Percentiles rank a stretch among this genome's conserved stretches.
phyloP scores from a whole-genome alignment of 2,888 invertebrate genomes.

The Monopis laevigella region DNA sequence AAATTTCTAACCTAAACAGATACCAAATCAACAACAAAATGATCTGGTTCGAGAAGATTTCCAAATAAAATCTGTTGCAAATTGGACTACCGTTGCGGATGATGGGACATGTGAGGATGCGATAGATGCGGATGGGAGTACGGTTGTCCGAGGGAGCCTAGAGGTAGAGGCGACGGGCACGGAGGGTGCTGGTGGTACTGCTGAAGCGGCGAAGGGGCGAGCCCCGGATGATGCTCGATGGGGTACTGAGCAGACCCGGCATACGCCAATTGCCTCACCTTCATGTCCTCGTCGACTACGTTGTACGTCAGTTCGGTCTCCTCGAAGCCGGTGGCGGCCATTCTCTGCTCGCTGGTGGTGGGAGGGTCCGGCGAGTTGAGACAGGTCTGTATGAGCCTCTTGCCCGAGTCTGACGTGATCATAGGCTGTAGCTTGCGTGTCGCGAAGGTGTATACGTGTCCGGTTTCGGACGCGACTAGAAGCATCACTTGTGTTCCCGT shows the following conservation, averaged over 20 bases:
- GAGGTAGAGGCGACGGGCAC: constrained; percentile 79
- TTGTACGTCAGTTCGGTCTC: constrained; percentile 98
- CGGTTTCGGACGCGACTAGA: constrained; percentile 97
- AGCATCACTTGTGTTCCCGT: constrained; percentile 99
- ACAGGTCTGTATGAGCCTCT: constrained; percentile 98
- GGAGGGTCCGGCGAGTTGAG: constrained; percentile 96
- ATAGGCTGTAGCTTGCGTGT: constrained; percentile 98
- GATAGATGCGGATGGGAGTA: constrained; percentile 65
- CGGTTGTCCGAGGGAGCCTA: constrained; percentile 57
- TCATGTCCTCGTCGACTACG: constrained; percentile 94
- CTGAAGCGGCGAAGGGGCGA: constrained; percentile 72
- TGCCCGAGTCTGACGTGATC: constrained; percentile 98
- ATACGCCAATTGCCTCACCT: constrained; percentile 97
- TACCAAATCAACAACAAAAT: constrained; percentile 3
- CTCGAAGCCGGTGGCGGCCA: constrained; percentile 98
- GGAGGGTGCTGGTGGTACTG: constrained; percentile 79
- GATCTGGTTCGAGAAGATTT: not conserved
- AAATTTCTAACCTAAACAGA: not conserved
- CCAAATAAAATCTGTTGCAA: not conserved
- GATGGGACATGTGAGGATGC: constrained; percentile 79
- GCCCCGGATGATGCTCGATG: constrained; percentile 71
- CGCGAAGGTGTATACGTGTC: constrained; percentile 99
- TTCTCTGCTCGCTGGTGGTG: constrained; percentile 88
- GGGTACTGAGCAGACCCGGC: constrained; percentile 78
- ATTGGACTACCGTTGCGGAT: constrained; percentile 81